Evolutionary conservation across 2,888 invertebrate species (phyloP).

Genomic region (Disparrhopalites patrizii): DNA sequence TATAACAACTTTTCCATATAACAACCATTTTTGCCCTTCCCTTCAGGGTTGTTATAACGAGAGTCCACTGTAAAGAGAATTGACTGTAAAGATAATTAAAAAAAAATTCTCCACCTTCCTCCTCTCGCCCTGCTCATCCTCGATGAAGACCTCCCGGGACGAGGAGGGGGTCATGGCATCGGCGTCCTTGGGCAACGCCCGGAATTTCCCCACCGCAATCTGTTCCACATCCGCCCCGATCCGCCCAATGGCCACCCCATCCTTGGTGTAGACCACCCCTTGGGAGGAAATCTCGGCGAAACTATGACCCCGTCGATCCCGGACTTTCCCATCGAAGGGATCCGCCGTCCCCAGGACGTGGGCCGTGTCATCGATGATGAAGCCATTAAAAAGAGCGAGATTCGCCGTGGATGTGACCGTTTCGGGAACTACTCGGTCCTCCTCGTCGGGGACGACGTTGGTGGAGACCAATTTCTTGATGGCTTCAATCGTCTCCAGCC

Average conservation of each 20-base stretch:
- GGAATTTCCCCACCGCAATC: constrained; percentile 9
- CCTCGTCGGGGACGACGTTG: background rate
- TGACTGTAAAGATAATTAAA: too few species aligned
- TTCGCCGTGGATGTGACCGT: background rate
- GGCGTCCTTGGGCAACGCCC: constrained; percentile 1
- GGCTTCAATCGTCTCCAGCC: background rate
- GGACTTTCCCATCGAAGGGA: constrained; percentile 5
- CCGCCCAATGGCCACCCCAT: background rate
- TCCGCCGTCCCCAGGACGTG: constrained; percentile 10
- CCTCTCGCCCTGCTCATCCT: too few species aligned
- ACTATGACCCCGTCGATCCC: background rate
- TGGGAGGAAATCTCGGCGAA: background rate
- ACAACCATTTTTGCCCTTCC: too few species aligned
- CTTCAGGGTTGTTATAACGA: too few species aligned
- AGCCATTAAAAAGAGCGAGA: constrained; percentile 17
- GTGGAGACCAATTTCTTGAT: background rate
- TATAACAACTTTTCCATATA: too few species aligned
- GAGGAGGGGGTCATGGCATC: background rate
- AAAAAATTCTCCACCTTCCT: too few species aligned
- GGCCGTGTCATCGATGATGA: constrained; percentile 5
- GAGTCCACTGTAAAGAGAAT: too few species aligned
- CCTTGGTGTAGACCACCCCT: background rate
- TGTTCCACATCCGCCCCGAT: constrained; percentile 16
- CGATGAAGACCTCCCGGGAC: too few species aligned
- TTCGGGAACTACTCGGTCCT: background rate